Base-by-base conservation (phyloP, 2,888 invertebrate species). In the Amphimallon solstitiale region DNA sequence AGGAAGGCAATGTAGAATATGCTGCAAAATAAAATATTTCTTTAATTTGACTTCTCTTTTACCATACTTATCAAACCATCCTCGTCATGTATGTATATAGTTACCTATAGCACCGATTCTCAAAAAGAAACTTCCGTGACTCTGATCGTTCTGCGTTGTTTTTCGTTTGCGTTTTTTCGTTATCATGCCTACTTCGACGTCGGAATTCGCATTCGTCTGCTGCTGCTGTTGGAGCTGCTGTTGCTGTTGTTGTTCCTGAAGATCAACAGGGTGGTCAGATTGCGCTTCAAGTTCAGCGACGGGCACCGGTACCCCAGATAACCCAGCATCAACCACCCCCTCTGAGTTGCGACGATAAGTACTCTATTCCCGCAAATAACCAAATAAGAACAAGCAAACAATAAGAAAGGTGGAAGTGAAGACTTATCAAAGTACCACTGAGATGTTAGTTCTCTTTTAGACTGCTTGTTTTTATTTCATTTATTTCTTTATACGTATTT, bases 31-130 rank as follows among this genome's bases (percentile, higher is more conserved):
- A n/a, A n/a, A n/a, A n/a, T n/a, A n/a, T n/a, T n/a, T n/a, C n/a
- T n/a, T n/a, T n/a, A n/a, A n/a, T n/a, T n/a, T n/a, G n/a, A n/a
- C n/a, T n/a, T n/a, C n/a, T n/a, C n/a, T n/a, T n/a, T n/a, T n/a
- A n/a, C n/a, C n/a, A n/a, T n/a, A n/a, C n/a, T n/a, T n/a, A n/a
- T n/a, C n/a, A n/a, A n/a, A n/a, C n/a, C n/a, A n/a, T n/a, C n/a
- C n/a, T n/a, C n/a, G n/a, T n/a, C n/a, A n/a, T n/a, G n/a, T n/a
- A n/a, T n/a, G n/a, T n/a, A n/a, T n/a, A 48, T 66, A 68, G 84
- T 86, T 87, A 95, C 95, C 95, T 76, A 96, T 94, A 73, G 95
- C 95, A 75, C 96, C 95, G 79, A 96, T 94, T 76, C 96, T 87
- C 60, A 96, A 87, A 83, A 95, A 96, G 84, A 96, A 95, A 77